These are phyloP conservation scores for Cochlearius cochlearius DNA, from an alignment of 2,113 vertebrate genomes.

Conservation along the genomic window DNA sequence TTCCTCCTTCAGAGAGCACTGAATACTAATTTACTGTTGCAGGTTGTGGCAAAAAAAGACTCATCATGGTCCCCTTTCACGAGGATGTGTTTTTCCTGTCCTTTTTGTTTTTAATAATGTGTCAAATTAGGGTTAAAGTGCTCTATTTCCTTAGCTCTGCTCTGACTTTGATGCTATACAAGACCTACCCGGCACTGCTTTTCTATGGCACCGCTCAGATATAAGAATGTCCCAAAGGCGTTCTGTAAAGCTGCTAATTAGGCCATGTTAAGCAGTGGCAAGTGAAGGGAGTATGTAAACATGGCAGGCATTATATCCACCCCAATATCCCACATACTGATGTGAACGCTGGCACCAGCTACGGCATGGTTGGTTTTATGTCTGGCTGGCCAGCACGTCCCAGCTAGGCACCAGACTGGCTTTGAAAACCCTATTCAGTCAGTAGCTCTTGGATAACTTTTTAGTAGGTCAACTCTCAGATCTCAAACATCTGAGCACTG, in stretches of 20 bases:
- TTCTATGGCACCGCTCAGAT: not conserved
- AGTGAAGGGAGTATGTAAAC: not conserved
- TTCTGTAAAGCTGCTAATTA: not conserved
- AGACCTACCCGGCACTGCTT: not conserved
- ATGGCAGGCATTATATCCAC: not conserved
- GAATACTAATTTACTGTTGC: constrained; percentile 28
- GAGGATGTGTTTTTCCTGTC: not conserved
- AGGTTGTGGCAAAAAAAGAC: not conserved
- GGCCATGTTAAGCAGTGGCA: not conserved
- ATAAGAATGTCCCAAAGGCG: not conserved
- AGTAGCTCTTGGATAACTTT: not conserved
- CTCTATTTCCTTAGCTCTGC: not conserved
- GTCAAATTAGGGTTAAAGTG: not conserved
- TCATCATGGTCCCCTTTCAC: not conserved
- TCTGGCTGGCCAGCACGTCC: not conserved
- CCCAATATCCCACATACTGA: not conserved
- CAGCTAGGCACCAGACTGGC: not conserved
- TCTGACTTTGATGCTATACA: not conserved
- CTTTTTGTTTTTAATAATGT: not conserved
- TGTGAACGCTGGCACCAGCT: not conserved
- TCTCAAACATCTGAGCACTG: not conserved
- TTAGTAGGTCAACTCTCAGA: not conserved
- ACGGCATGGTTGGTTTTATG: not conserved
- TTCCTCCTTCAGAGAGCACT: not conserved
- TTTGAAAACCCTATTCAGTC: not conserved